Evolutionary conservation across 1,140 invertebrate genomes (phyloP).

Genomic region (Lucilia cuprina): DNA sequence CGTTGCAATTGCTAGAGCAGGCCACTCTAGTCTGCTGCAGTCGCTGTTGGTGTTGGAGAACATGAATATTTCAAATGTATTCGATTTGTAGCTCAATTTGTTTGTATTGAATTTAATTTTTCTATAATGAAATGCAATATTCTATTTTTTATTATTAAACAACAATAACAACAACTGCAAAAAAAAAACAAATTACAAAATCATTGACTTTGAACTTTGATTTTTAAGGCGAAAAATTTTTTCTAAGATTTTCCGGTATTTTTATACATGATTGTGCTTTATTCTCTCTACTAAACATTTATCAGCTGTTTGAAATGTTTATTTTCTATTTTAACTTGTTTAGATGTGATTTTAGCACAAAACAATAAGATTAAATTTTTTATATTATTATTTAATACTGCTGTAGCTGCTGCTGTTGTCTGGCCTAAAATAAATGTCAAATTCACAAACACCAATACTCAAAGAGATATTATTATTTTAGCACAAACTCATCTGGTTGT

Average conservation of each 20-base stretch:
- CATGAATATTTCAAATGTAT: slow-evolving; percentile 19
- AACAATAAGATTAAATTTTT: background rate
- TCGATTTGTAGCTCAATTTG: background rate
- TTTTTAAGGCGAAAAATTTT: slow-evolving; percentile 22
- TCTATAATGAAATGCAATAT: slow-evolving; percentile 7
- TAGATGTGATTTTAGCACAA: background rate
- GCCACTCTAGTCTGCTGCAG: background rate
- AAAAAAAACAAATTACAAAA: background rate
- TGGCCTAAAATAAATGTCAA: slow-evolving; percentile 3
- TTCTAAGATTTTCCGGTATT: slow-evolving; percentile 20
- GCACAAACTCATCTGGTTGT: background rate
- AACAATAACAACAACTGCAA: background rate
- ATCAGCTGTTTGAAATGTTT: background rate
- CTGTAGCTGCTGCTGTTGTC: background rate
- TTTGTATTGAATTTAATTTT: background rate
- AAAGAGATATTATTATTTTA: background rate
- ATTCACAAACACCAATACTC: background rate
- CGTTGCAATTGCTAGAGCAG: background rate
- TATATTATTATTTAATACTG: background rate
- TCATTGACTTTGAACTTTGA: slow-evolving; percentile 34
- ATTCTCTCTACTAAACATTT: background rate
- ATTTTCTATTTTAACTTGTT: background rate
- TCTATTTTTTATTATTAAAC: background rate
- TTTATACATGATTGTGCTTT: background rate
- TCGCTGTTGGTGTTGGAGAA: background rate